Evolutionary conservation across 2,113 vertebrate genomes (phyloP).

Genomic region (Ia io): DNA sequence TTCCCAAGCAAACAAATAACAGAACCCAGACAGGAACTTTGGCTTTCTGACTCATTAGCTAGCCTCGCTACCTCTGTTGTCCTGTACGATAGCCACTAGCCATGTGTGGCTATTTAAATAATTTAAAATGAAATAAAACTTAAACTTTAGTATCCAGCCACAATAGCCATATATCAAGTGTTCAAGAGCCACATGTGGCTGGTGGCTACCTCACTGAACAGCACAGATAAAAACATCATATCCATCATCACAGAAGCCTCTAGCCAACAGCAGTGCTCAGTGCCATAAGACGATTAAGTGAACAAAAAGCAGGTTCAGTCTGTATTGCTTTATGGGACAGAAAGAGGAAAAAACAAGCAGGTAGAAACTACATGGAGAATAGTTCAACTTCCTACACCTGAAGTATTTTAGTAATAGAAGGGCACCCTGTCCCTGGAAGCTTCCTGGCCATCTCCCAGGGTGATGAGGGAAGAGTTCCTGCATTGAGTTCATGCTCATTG

Average conservation of each 20-base stretch:
- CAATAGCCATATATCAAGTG: not conserved
- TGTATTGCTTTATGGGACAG: not conserved
- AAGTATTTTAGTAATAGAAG: not conserved
- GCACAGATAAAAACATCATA: not conserved
- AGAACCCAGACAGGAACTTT: not conserved
- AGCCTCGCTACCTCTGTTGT: not conserved
- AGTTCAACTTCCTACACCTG: not conserved
- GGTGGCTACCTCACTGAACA: not conserved
- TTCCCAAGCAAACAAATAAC: not conserved
- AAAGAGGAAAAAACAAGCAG: not conserved
- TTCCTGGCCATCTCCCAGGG: not conserved
- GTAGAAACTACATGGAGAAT: not conserved
- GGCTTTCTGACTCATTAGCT: not conserved
- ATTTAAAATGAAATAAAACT: conserved; percentile 7
- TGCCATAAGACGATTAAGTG: not conserved
- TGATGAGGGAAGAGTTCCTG: not conserved
- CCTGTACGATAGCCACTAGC: not conserved
- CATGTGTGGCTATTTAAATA: not conserved
- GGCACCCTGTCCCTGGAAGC: not conserved
- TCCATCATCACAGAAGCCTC: not conserved
- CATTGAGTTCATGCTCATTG: not conserved
- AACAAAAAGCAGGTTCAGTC: not conserved
- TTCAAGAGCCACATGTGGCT: not conserved
- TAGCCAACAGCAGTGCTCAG: not conserved
- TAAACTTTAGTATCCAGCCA: not conserved